Conservation (phyloP, 2,113 vertebrate genomes). For the Dromas ardeola region DNA sequence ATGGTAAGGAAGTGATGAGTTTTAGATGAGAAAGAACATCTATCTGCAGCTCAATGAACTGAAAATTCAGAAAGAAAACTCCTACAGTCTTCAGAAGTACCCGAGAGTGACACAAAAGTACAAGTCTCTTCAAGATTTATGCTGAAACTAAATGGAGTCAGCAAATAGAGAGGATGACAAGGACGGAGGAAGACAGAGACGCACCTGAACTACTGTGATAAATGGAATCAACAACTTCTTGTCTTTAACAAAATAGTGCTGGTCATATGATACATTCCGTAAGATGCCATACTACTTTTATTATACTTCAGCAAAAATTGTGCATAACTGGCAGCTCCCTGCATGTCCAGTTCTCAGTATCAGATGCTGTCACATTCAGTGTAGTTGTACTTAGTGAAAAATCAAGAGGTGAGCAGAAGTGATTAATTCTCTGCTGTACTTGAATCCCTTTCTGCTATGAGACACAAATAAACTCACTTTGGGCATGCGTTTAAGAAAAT, state of each 20-base stretch:
- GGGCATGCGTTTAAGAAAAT: background rate
- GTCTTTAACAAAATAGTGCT: background rate
- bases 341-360: background rate
- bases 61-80: conserved; percentile 46
- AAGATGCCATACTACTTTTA: background rate
- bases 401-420: background rate
- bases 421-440: background rate
- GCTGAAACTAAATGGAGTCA: conserved; percentile 37
- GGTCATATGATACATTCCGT: background rate
- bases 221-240: conserved; percentile 5
- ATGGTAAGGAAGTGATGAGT: conserved; percentile 27
- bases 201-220: conserved; percentile 30
- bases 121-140: conserved; percentile 36
- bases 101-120: background rate
- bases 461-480: background rate
- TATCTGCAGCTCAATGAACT: conserved; percentile 49
- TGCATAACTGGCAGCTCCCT: conserved; percentile 1
- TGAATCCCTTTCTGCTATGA: background rate
- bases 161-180: conserved; percentile 7
- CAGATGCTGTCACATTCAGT: background rate
- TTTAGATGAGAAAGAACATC: conserved; percentile 55
- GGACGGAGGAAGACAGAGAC: background rate
- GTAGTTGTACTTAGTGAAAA: background rate
- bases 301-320: conserved; percentile 13
- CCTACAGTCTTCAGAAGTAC: conserved; percentile 20